These are phyloP conservation scores for Montipora capitata DNA, from an alignment of 92 coral and sea anemone genomes.

Conservation along the genomic window DNA sequence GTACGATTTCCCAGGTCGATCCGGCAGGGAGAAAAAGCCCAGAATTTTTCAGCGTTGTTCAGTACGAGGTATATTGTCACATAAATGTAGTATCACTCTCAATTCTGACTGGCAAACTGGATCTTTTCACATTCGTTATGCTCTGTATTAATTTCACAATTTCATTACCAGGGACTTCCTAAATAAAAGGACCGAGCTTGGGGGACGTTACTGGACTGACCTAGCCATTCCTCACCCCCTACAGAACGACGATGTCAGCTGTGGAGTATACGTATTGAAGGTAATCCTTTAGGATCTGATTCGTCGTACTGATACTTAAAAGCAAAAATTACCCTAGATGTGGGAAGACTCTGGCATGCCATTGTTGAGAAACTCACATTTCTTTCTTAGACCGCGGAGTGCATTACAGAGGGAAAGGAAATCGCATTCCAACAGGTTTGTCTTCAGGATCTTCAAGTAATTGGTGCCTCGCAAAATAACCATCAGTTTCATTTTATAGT, in stretches of 20 bases:
- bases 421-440: neutral
- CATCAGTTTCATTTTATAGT: too few species aligned
- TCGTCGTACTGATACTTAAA: too few species aligned
- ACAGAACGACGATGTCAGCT: neutral
- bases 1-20: neutral
- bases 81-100: neutral
- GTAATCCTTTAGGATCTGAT: neutral
- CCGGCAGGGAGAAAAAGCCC: neutral
- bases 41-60: neutral
- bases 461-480: too few species aligned
- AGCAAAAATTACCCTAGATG: neutral
- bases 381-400: neutral
- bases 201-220: neutral
- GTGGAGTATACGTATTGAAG: neutral
- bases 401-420: constrained; percentile 15
- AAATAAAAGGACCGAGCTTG: neutral
- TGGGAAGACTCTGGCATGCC: neutral
- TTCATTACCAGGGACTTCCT: neutral
- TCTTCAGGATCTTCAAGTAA: neutral
- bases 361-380: neutral
- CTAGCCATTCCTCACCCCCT: neutral
- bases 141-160: neutral
- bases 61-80: neutral
- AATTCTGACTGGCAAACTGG: neutral
- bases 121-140: neutral